Evolutionary conservation across 2,797 vertebrate genomes (phyloP).

Genomic region (Bothrops alternatus): DNA sequence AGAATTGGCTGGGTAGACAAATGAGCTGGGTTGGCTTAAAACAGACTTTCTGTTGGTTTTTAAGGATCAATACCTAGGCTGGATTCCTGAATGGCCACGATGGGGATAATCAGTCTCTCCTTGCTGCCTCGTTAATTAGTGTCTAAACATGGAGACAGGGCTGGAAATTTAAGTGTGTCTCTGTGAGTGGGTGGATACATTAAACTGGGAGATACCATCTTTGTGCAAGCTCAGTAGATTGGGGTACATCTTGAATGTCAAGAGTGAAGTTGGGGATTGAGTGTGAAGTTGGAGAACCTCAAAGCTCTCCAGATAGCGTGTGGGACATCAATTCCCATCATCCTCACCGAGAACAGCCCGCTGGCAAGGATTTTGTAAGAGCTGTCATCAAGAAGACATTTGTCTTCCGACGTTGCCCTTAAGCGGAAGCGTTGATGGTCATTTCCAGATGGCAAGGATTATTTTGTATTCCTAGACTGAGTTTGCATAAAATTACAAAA

Average conservation of each 20-base stretch:
- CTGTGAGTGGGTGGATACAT: too few relatives aligned
- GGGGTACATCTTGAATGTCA: background rate
- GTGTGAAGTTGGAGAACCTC: too few relatives aligned
- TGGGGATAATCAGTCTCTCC: background rate
- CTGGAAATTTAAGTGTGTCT: background rate
- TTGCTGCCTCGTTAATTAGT: background rate
- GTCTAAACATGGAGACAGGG: background rate
- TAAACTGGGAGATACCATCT: too few relatives aligned
- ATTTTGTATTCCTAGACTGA: background rate
- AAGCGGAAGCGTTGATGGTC: background rate
- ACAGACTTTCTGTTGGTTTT: background rate
- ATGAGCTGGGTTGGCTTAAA: too few relatives aligned
- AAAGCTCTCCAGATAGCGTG: background rate
- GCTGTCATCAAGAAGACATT: too few relatives aligned
- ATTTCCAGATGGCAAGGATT: background rate
- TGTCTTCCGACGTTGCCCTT: background rate
- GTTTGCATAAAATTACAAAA: background rate
- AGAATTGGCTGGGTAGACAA: background rate
- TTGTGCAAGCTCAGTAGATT: background rate
- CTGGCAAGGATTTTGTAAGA: background rate
- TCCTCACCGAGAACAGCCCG: background rate
- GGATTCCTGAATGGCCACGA: background rate
- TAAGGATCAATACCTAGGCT: background rate
- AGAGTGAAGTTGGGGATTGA: background rate
- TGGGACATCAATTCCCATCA: background rate